phyloP scores from a whole-genome alignment of 2,797 vertebrate genomes.

The Coendou prehensilis region DNA sequence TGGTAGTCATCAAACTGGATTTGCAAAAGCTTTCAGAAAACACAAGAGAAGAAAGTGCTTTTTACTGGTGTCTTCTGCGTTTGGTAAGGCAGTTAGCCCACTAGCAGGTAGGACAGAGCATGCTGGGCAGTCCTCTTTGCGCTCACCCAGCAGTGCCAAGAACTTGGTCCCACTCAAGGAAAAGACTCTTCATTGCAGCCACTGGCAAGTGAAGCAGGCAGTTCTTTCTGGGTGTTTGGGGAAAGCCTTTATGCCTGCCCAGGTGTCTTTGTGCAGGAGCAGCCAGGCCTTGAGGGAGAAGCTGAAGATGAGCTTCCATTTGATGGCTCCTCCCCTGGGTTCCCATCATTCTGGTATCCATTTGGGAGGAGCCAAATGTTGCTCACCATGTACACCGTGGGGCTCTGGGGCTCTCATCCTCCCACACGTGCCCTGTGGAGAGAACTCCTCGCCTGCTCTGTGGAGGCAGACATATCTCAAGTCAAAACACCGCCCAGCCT shows the following conservation, averaged over 20 bases:
- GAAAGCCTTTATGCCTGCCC: constrained; percentile 74
- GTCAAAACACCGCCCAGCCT: background rate
- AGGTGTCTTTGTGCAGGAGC: constrained; percentile 69
- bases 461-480: background rate
- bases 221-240: constrained; percentile 58
- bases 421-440: background rate
- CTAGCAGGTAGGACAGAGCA: background rate
- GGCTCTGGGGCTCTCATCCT: background rate
- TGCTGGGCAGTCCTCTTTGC: background rate
- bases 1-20: background rate
- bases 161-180: constrained; percentile 75
- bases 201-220: constrained; percentile 67
- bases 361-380: background rate
- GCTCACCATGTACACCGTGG: background rate
- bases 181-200: constrained; percentile 39
- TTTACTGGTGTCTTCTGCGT: background rate
- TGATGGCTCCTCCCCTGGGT: background rate
- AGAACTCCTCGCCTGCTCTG: background rate
- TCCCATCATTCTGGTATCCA: background rate
- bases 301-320: constrained; percentile 20
- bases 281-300: constrained; percentile 53
- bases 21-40: constrained; percentile 30
- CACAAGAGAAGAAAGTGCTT: background rate
- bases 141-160: constrained; percentile 47
- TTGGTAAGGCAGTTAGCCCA: background rate